Evolutionary conservation across 2,888 invertebrate genomes (phyloP).

Genomic region (Ellobium chinense): DNA sequence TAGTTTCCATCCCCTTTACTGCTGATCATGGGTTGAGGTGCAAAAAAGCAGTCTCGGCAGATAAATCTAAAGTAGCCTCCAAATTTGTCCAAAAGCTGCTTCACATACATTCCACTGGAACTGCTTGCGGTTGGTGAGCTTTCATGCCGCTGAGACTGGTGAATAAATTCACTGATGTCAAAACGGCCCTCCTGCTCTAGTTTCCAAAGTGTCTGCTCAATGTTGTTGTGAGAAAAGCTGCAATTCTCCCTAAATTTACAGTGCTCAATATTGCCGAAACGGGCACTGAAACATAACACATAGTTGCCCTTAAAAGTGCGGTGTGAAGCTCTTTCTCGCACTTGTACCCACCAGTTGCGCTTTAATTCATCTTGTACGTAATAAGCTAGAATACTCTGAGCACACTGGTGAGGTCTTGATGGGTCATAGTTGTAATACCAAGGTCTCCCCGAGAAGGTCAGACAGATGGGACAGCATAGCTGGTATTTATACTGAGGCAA

Average conservation of each 20-base stretch:
- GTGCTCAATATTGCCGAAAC: slow-evolving; percentile 49
- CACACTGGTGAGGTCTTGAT: slow-evolving; percentile 61
- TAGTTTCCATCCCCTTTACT: slow-evolving; percentile 26
- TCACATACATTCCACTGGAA: slow-evolving; percentile 55
- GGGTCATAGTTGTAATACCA: slow-evolving; percentile 14
- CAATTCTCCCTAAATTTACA: slow-evolving; percentile 66
- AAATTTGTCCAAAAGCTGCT: slow-evolving; percentile 65
- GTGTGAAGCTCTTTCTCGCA: slow-evolving; percentile 70
- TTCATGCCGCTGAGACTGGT: slow-evolving; percentile 58
- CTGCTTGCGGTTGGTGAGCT: neutral
- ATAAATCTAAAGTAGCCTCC: slow-evolving; percentile 70
- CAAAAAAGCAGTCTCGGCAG: slow-evolving; percentile 70
- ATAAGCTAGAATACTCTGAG: slow-evolving; percentile 65
- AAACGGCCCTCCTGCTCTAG: slow-evolving; percentile 71
- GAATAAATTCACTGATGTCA: slow-evolving; percentile 71
- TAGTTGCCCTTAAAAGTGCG: slow-evolving; percentile 70
- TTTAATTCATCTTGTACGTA: slow-evolving; percentile 48
- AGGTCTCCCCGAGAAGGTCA: slow-evolving; percentile 20
- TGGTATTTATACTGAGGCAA: slow-evolving; percentile 17
- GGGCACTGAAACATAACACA: slow-evolving; percentile 65
- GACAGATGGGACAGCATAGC: slow-evolving; percentile 23
- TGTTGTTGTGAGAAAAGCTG: slow-evolving; percentile 71
- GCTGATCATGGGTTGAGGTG: slow-evolving; percentile 59
- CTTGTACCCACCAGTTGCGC: slow-evolving; percentile 57
- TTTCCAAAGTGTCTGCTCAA: slow-evolving; percentile 71